Percentiles rank a stretch among this genome's conserved stretches.
Evolutionary conservation across 2,888 invertebrate species (phyloP).

Genomic region (Himalopsyche kuldschensis): DNA sequence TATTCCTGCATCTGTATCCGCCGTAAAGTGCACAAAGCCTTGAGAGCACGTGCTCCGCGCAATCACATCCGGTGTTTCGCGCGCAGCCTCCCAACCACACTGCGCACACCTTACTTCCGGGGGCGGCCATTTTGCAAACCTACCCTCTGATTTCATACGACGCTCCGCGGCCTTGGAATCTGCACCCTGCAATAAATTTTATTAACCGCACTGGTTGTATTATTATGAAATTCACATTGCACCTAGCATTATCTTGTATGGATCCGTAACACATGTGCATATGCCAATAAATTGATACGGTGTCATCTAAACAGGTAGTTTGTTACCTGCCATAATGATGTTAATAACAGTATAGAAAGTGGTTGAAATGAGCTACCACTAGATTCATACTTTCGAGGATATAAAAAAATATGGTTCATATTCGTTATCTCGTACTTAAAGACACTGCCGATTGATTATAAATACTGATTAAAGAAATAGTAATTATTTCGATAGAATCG

Average conservation of each 20-base stretch:
- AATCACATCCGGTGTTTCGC: constrained; percentile 28
- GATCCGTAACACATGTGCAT: too few relatives aligned
- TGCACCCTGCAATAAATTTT: neutral
- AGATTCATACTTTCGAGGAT: too few relatives aligned
- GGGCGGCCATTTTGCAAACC: neutral
- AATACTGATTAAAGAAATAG: too few relatives aligned
- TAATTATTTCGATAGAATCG: too few relatives aligned
- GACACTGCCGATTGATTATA: too few relatives aligned
- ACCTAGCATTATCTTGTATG: neutral
- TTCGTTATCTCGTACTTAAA: too few relatives aligned
- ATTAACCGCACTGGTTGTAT: neutral
- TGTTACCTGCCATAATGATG: too few relatives aligned
- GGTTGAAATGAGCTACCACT: too few relatives aligned
- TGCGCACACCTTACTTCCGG: constrained; percentile 38
- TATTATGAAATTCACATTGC: neutral
- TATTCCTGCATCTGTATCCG: neutral
- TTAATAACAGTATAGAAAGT: too few relatives aligned
- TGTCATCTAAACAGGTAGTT: too few relatives aligned
- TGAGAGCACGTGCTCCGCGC: constrained; percentile 31
- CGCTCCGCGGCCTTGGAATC: neutral
- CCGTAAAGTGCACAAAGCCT: neutral
- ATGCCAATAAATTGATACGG: too few relatives aligned
- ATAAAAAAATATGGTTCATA: too few relatives aligned
- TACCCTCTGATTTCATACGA: neutral
- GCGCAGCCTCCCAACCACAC: constrained; percentile 16